Evolutionary conservation across 2,888 invertebrate species (phyloP), one percentile per base, ranked within the genome.

Genomic region (Campoplex capitator): DNA sequence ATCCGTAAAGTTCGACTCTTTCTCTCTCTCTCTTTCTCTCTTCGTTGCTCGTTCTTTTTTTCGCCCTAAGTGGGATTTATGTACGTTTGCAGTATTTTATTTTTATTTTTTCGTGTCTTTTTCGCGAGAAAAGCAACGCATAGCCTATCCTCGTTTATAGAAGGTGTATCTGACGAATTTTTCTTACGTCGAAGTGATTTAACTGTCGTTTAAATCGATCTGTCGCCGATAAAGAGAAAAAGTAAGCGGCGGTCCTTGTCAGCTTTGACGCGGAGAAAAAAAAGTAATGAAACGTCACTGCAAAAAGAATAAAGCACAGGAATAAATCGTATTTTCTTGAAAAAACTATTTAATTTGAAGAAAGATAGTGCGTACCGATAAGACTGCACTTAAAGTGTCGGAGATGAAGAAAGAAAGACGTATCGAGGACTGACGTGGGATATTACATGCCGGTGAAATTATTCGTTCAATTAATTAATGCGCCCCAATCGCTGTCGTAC

Each of bases 391-490:
- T 54, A 23, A 51, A 71, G 23, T 58, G 58, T 23, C 28, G 28
- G 35, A 32, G 54, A 76, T 42, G 56, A 78, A 71, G 58, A 71
- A 71, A 76, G 65, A 71, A 48, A 85, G 82, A 76, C 71, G 82
- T 51, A 76, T 80, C 76, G 71, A 32, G 68, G 48, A 80, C 51
- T 79, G 82, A 77, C 75, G 76, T 74, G 54, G 11, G 79, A 81
- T 85, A 85, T 87, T 79, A 88, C 79, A 84, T 75, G 71, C 51
- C 80, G 42, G 28, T 54, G 70, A 70, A 84, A 88, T 85, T 88
- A 86, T 88, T 82, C 79, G 87, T 88, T 90, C 91, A 91, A 92
- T 92, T 91, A 91, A 92, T 92, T 92, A 92, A 91, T 91, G 90
- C 90, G 86, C 88, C 89, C 90, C 77, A 89, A 90, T 91, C 91